Conservation (phyloP, 2,888 invertebrate species). For the Drosophila barbarae region DNA sequence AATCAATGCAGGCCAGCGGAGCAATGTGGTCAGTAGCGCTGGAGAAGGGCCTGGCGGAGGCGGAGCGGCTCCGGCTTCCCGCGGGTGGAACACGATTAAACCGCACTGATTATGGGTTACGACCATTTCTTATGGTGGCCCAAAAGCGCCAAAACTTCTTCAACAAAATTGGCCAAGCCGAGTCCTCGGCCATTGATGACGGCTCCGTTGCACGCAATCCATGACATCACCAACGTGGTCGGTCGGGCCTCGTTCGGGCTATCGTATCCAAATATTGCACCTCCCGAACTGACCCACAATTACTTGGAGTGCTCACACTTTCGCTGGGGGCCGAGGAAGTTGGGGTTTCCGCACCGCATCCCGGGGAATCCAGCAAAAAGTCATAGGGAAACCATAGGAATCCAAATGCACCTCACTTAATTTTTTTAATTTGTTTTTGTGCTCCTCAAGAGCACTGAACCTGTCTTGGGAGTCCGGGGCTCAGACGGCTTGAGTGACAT, state of each 20-base stretch:
- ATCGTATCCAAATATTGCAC: slow-evolving; percentile 16
- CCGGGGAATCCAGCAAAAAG: background rate
- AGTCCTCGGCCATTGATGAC: slow-evolving; percentile 68
- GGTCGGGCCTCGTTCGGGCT: slow-evolving; percentile 14
- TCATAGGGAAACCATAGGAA: slow-evolving; percentile 11
- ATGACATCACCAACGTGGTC: slow-evolving; percentile 69
- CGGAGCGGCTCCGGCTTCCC: slow-evolving; percentile 13
- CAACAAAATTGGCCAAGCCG: slow-evolving; percentile 31
- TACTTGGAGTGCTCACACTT: slow-evolving; percentile 7
- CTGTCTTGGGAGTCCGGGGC: slow-evolving; percentile 3
- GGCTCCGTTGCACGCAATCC: slow-evolving; percentile 73
- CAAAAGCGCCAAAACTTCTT: slow-evolving; percentile 42
- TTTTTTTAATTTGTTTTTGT: slow-evolving; percentile 33
- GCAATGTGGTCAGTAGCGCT: slow-evolving; percentile 47
- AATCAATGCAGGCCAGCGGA: slow-evolving; percentile 57
- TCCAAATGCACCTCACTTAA: slow-evolving; percentile 25
- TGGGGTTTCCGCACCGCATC: background rate
- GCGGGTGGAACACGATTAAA: slow-evolving; percentile 54
- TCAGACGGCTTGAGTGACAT: slow-evolving; percentile 35
- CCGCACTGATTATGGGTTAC: slow-evolving; percentile 62
- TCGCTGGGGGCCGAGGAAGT: background rate
- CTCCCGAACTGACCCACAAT: slow-evolving; percentile 24
- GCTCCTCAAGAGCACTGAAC: slow-evolving; percentile 36
- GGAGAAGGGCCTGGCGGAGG: background rate
- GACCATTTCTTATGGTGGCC: slow-evolving; percentile 49